These are phyloP conservation scores for Lepidocolaptes lacrymiger DNA, from an alignment of 2,797 vertebrate species.

Conservation along the genomic window DNA sequence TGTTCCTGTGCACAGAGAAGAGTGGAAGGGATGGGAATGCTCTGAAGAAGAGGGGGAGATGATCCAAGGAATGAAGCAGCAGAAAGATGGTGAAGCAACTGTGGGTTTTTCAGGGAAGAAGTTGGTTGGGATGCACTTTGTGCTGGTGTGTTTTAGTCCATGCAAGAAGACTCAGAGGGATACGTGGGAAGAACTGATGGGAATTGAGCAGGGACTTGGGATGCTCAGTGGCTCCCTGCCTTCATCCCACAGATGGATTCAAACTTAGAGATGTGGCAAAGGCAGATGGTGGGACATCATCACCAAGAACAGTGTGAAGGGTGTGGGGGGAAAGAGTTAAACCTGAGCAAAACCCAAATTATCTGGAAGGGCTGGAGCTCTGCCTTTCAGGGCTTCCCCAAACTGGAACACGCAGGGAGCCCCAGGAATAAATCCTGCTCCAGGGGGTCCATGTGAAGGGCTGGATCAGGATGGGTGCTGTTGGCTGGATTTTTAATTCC, in stretches of 20 bases:
- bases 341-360: background rate
- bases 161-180: background rate
- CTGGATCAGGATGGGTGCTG: background rate
- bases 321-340: background rate
- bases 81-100: background rate
- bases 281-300: background rate
- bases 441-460: background rate
- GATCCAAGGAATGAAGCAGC: background rate
- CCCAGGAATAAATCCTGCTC: background rate
- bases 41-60: background rate
- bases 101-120: background rate
- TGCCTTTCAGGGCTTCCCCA: background rate
- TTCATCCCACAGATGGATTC: background rate
- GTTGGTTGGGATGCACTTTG: fast-evolving
- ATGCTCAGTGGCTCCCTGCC: background rate
- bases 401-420: fast-evolving
- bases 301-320: background rate
- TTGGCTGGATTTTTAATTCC: background rate
- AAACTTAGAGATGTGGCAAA: fast-evolving
- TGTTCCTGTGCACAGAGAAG: background rate
- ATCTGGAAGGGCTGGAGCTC: background rate
- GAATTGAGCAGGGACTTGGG: background rate
- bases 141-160: background rate
- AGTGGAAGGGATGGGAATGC: background rate
- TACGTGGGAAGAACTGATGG: background rate